Percentiles rank a stretch among this genome's conserved stretches.
These are phyloP conservation scores for Eurytoma adleriae DNA, from an alignment of 2,888 invertebrate species.

Conservation along the genomic window DNA sequence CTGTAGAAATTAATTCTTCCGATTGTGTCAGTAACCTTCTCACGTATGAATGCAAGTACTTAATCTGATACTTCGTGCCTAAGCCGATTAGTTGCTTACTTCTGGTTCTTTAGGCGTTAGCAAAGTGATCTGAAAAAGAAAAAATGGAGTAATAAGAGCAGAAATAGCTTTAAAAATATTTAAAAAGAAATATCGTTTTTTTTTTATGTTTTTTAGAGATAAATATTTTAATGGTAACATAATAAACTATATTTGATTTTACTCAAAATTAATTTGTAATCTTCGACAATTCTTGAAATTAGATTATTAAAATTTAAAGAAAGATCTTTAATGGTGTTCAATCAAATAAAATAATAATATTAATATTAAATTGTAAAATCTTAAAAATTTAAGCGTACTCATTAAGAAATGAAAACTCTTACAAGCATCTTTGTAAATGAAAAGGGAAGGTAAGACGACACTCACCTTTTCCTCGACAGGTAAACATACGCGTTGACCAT, in stretches of 20 bases:
- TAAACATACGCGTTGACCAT: not conserved
- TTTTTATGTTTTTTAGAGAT: not conserved
- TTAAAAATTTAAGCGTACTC: too few species aligned
- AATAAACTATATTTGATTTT: too few species aligned
- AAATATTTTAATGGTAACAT: too few species aligned
- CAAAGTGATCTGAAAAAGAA: constrained; percentile 48
- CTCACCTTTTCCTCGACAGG: constrained; percentile 26
- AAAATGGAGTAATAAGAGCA: not conserved
- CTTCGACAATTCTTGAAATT: too few species aligned
- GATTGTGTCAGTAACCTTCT: constrained; percentile 31
- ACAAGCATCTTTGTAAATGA: too few species aligned
- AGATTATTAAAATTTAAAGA: too few species aligned
- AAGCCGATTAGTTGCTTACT: constrained; percentile 36
- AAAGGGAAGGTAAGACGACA: too few species aligned
- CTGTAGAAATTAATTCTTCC: constrained; percentile 19
- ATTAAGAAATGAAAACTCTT: too few species aligned
- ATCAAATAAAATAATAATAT: too few species aligned
- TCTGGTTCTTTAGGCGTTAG: constrained; percentile 33
- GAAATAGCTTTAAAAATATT: not conserved
- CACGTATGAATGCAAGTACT: constrained; percentile 15
- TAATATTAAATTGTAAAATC: not conserved
- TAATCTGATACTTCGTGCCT: constrained; percentile 38
- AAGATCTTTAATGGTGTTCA: too few species aligned
- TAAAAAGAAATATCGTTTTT: not conserved
- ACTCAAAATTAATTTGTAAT: too few species aligned